Base-by-base conservation (phyloP, 92 coral and sea anemone genomes). In the Desmophyllum pertusum region DNA sequence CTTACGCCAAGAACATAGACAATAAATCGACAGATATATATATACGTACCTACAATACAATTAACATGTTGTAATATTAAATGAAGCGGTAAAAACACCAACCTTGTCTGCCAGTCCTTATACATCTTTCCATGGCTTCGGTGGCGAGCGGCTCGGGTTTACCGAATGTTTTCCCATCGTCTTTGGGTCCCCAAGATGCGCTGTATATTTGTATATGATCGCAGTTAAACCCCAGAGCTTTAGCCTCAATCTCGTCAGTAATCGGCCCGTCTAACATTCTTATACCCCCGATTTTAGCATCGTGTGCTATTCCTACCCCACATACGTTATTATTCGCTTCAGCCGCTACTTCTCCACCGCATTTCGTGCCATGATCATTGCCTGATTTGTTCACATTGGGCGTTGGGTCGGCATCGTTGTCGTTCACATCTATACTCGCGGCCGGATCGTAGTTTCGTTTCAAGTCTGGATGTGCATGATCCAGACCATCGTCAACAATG, bases 161-260 rank as follows among this genome's bases (percentile, higher is more conserved):
- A n/a, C 98, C 98, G 66, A 92, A 96, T 55, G 98, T 96, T 82
- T 96, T 96, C 2, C 98, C 98, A 45, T 96, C 98, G 41, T 96
- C 98, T 90, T 92, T 92, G 0, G 98, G 98, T 0, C 98, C 98
- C 98, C 98, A 96, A 40, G 96, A 96, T 8, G 94, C 93, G 55
- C 98, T 94, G 71, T 92, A 92, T 57, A 96, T 94, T 57, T 96
- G 98, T 51, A 96, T 81, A 67, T 94, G 85, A 64, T 94, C 93
- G 38, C 89, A 94, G 17, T 91, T 88, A 52, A 76, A 94, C 30
- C 98, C 93, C 68, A 96, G 67, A 27, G 98, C 94, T 19, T 84
- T 75, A 19, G 98, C 95, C 66, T 96, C 98, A 2, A 90, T 65
- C 0, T 72, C 29, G 81, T 96, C 98, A 23, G 98, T 96, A 21